Evolutionary conservation across 2,888 invertebrate genomes (phyloP).

Genomic region (Volucella bombylans): DNA sequence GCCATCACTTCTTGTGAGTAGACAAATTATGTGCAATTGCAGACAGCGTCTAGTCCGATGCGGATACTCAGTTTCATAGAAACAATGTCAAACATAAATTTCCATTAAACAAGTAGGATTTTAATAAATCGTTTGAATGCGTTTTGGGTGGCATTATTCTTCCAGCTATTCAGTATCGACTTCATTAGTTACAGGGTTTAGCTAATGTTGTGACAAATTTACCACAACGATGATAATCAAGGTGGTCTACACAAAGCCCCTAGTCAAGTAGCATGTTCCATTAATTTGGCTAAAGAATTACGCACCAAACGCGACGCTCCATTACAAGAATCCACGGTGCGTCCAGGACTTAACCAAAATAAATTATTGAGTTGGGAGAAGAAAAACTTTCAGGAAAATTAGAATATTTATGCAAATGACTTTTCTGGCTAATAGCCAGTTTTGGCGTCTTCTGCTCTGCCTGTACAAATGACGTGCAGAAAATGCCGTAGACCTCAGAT

Average conservation of each 20-base stretch:
- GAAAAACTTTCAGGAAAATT: slow-evolving; percentile 55
- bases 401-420: slow-evolving; percentile 70
- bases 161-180: slow-evolving; percentile 42
- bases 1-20: no score
- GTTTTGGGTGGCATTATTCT: slow-evolving; percentile 63
- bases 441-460: slow-evolving; percentile 14
- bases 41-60: not conserved
- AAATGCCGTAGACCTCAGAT: slow-evolving; percentile 28
- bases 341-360: slow-evolving; percentile 45
- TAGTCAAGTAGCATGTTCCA: slow-evolving; percentile 63
- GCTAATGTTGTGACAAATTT: slow-evolving; percentile 71
- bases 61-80: slow-evolving; percentile 22
- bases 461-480: slow-evolving; percentile 37
- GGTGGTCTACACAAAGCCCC: slow-evolving; percentile 56
- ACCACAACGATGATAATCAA: slow-evolving; percentile 70
- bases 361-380: slow-evolving; percentile 59
- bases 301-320: not conserved
- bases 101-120: slow-evolving; percentile 15
- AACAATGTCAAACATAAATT: slow-evolving; percentile 39
- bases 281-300: slow-evolving; percentile 55
- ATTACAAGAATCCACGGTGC: not conserved
- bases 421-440: slow-evolving; percentile 70
- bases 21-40: no score
- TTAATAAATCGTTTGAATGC: slow-evolving; percentile 56
- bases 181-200: slow-evolving; percentile 60